phyloP scores from a whole-genome alignment of 2,113 vertebrate genomes.

The Phaetusa simplex region DNA sequence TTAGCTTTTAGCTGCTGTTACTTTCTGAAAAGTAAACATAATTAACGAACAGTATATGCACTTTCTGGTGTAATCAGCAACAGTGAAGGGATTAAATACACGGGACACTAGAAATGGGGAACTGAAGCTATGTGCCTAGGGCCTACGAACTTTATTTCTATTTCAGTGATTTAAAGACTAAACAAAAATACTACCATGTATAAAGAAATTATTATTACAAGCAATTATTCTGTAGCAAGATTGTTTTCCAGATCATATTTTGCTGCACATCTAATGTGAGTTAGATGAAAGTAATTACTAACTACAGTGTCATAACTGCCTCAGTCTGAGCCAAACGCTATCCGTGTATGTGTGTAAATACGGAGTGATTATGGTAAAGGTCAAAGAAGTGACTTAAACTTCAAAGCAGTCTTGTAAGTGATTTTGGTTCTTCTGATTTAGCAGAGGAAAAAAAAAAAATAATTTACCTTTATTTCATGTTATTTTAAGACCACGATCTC shows the following conservation, averaged over 20 bases:
- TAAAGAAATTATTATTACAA: not conserved
- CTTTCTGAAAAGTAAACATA: not conserved
- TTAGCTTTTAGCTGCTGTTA: not conserved
- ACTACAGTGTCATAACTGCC: not conserved
- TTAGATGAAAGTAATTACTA: not conserved
- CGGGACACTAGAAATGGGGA: not conserved
- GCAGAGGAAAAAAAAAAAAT: not conserved
- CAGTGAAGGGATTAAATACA: not conserved
- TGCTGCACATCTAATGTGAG: not conserved
- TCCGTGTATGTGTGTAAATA: not conserved
- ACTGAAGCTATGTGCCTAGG: not conserved
- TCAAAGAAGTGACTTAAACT: not conserved
- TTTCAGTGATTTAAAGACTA: not conserved
- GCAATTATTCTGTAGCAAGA: not conserved
- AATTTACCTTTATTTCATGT: constrained; percentile 26
- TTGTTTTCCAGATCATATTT: not conserved
- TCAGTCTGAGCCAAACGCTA: not conserved
- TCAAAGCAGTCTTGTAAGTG: not conserved
- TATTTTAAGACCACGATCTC: constrained; percentile 87
- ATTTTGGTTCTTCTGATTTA: not conserved
- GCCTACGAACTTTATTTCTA: not conserved
- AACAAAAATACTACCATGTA: not conserved
- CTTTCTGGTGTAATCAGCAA: not conserved
- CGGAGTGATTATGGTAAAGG: not conserved
- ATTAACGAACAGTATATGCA: not conserved